Evolutionary conservation across 2,888 invertebrate species (phyloP), one percentile per base, ranked within the genome.

Genomic region (Dicranocentrus wangi): DNA sequence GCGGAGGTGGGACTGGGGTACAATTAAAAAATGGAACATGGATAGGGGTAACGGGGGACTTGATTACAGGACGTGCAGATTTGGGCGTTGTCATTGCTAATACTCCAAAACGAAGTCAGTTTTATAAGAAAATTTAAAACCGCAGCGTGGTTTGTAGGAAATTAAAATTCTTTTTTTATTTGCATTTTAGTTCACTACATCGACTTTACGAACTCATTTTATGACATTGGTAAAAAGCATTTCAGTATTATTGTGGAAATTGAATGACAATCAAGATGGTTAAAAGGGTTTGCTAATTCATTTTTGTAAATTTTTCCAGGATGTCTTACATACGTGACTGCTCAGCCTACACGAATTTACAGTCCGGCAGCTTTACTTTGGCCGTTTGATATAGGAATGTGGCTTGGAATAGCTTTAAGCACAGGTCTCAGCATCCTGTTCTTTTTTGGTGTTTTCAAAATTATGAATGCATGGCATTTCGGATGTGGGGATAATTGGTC

Each of bases 251-350:
- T n/a, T n/a, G n/a, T n/a, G n/a, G n/a, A n/a, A n/a, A n/a, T n/a
- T n/a, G n/a, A n/a, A n/a, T n/a, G n/a, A n/a, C n/a, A n/a, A n/a
- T 66, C 63, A 71, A 76, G 13, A 77, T 77, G n/a, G n/a, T n/a
- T n/a, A n/a, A n/a, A n/a, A n/a, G n/a, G n/a, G n/a, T n/a, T n/a
- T n/a, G n/a, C n/a, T n/a, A 77, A 47, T 28, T 60, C 32, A 55
- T 47, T 17, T 39, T 53, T n/a, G n/a, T n/a, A n/a, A n/a, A 2
- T 68, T 72, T 27, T 55, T 27, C n/a, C 47, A 61, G 83, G 83
- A 1, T 85, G 76, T 58, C 75, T 85, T 1, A 85, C 85, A 7
- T 85, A 71, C 60, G 83, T 81, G n/a, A 85, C 83, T 0, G 70
- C 79, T 25, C 77, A 81, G 42, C 83, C 82, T n/a, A 47, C 43